These are phyloP conservation scores for Drosophila neutralis DNA, from an alignment of 2,888 invertebrate genomes.

Conservation along the genomic window DNA sequence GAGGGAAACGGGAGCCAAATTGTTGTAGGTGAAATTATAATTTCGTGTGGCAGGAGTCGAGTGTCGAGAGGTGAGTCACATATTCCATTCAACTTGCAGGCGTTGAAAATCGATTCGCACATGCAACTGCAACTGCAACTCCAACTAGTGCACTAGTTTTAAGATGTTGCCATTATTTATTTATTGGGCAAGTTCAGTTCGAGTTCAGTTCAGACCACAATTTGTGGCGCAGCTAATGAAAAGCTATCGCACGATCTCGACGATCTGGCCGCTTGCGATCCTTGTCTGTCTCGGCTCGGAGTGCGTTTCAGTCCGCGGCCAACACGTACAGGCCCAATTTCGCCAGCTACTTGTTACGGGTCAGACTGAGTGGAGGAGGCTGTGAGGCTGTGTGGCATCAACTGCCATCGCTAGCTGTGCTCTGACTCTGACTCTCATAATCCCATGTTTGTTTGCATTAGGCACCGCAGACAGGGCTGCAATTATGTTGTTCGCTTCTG, in stretches of 20 bases:
- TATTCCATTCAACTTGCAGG: slow-evolving; percentile 43
- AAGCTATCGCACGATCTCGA: slow-evolving; percentile 76
- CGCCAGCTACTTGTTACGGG: slow-evolving; percentile 77
- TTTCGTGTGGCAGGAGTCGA: slow-evolving; percentile 51
- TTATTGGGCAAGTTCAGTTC: slow-evolving; percentile 57
- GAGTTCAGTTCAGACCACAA: slow-evolving; percentile 56
- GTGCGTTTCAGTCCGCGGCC: slow-evolving; percentile 67
- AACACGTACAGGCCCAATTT: slow-evolving; percentile 78
- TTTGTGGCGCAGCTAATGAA: slow-evolving; percentile 74
- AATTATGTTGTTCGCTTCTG: slow-evolving; percentile 75
- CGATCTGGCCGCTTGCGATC: slow-evolving; percentile 37
- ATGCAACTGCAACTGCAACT: slow-evolving; percentile 40
- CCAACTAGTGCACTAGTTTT: slow-evolving; percentile 63
- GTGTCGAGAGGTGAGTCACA: slow-evolving; percentile 48
- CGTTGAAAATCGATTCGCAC: slow-evolving; percentile 78
- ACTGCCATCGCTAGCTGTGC: slow-evolving; percentile 38
- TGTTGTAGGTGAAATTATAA: slow-evolving; percentile 80
- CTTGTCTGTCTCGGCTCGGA: slow-evolving; percentile 20
- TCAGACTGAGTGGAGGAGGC: slow-evolving; percentile 42
- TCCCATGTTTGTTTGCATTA: slow-evolving; percentile 81
- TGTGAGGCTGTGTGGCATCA: slow-evolving; percentile 43
- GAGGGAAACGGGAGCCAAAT: slow-evolving; percentile 74
- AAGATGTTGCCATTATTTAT: slow-evolving; percentile 49
- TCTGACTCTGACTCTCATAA: slow-evolving; percentile 61
- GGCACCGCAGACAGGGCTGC: slow-evolving; percentile 75